phyloP scores from a whole-genome alignment of 2,113 vertebrate species.

The Percopsis transmontana region DNA sequence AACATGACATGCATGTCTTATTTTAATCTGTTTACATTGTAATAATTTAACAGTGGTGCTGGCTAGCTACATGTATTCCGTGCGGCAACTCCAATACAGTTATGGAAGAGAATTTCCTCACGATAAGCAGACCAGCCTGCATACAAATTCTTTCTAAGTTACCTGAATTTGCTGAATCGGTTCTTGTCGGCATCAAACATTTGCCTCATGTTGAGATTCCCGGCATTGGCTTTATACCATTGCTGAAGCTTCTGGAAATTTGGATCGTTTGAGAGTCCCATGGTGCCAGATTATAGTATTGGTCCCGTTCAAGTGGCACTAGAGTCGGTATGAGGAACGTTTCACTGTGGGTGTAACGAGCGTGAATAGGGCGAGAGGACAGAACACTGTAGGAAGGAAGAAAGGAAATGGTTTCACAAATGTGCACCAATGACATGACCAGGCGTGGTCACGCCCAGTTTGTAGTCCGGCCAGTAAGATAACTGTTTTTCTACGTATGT shows the following conservation, averaged over 20 bases:
- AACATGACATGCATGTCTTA: neutral
- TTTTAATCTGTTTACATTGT: neutral
- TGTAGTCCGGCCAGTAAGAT: neutral
- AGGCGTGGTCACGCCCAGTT: constrained; percentile 1
- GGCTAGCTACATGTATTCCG: too few relatives aligned
- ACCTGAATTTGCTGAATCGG: constrained; percentile 89
- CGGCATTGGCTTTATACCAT: constrained; percentile 78
- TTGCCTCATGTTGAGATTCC: constrained; percentile 82
- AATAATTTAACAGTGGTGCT: neutral
- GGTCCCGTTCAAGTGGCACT: neutral
- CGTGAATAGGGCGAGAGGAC: neutral
- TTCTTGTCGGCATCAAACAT: constrained; percentile 84
- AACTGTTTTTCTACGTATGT: too few relatives aligned
- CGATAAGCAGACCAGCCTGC: too few relatives aligned
- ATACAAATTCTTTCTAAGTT: neutral
- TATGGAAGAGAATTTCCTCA: too few relatives aligned
- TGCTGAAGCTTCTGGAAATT: constrained; percentile 83
- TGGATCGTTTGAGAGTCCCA: constrained; percentile 83
- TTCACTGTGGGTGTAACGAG: neutral
- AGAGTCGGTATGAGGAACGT: neutral
- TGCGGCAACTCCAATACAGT: too few relatives aligned
- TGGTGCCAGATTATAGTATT: constrained; percentile 37
- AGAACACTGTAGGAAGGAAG: neutral
- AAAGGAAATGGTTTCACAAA: neutral
- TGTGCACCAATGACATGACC: constrained; percentile 23